Conservation (phyloP, 2,113 vertebrate genomes). For the Carassius carassius region DNA sequence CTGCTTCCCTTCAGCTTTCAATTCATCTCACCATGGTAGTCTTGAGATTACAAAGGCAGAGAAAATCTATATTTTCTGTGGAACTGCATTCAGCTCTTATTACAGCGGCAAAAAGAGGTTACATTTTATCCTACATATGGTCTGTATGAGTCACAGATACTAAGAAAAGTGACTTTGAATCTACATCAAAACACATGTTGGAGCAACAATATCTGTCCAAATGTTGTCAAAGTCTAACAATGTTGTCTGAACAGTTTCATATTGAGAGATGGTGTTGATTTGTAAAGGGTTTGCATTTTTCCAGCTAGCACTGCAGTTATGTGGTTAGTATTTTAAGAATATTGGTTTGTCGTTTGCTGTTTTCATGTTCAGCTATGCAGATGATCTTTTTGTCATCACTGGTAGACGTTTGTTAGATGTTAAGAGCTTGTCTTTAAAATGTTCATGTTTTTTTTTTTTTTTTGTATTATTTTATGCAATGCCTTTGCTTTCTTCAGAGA, state of each 20-base stretch:
- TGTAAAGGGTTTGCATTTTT: neutral
- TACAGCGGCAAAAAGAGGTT: neutral
- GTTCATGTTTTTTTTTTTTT: neutral
- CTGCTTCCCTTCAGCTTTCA: neutral
- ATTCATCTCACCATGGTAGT: neutral
- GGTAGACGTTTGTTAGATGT: neutral
- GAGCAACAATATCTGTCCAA: neutral
- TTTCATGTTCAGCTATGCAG: neutral
- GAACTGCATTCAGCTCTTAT: neutral
- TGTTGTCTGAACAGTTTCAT: neutral
- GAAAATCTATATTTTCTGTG: neutral
- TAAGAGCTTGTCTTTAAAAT: neutral
- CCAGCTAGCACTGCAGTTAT: neutral
- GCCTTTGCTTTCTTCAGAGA: neutral
- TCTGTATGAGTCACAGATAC: neutral
- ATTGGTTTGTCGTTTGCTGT: neutral
- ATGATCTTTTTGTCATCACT: neutral
- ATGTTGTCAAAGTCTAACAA: neutral
- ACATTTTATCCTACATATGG: neutral
- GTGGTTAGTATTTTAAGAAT: neutral
- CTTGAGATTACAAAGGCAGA: neutral
- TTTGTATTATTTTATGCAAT: neutral
- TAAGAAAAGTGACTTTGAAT: constrained; percentile 9
- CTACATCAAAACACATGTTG: neutral
- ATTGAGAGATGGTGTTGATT: constrained; percentile 11